Conservation (phyloP, 2,797 vertebrate species). For the Liasis olivaceus region DNA sequence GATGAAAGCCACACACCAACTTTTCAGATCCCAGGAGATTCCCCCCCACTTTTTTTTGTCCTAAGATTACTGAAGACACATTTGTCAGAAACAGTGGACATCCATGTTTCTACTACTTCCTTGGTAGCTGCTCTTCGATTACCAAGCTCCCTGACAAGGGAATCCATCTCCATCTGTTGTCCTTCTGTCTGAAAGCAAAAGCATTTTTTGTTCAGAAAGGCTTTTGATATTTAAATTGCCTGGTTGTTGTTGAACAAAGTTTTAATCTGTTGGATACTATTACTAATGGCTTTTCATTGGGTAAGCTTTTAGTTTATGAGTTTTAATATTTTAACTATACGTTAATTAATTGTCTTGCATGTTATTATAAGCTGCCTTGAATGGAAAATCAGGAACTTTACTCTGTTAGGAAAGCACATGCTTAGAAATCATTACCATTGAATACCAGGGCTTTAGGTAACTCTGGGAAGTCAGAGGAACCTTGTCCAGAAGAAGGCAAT, state of each 20-base stretch:
- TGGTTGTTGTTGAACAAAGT: not conserved
- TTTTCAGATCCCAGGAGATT: not conserved
- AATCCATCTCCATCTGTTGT: not conserved
- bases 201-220: not conserved
- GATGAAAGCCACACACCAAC: not conserved
- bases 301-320: not conserved
- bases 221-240: not conserved
- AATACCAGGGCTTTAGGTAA: not conserved
- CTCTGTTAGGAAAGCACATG: not conserved
- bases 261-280: not conserved
- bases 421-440: not conserved
- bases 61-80: not conserved
- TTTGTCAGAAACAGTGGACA: not conserved
- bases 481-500: not conserved
- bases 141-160: not conserved
- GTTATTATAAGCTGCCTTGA: not conserved
- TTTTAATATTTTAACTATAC: not conserved
- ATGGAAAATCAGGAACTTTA: not conserved
- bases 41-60: not conserved
- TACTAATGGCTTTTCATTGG: not conserved
- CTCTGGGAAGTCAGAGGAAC: not conserved
- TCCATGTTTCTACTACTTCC: too few species aligned
- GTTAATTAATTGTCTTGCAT: not conserved
- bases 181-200: not conserved
- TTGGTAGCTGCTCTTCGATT: not conserved